phyloP scores from a whole-genome alignment of 2,888 invertebrate genomes.

The Liodrosophila aerea region DNA sequence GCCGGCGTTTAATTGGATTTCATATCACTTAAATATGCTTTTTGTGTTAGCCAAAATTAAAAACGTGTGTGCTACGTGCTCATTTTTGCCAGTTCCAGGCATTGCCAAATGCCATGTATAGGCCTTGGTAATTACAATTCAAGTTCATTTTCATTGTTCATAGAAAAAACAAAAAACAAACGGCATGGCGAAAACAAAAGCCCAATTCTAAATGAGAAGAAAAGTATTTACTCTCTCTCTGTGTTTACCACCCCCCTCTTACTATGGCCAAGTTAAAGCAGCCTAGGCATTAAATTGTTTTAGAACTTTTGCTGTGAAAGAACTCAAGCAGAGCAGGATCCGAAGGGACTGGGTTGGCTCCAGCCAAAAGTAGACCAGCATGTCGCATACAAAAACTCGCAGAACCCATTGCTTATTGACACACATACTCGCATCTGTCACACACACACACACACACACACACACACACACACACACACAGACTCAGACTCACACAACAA shows the following conservation, averaged over 20 bases:
- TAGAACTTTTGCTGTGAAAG: constrained; percentile 48
- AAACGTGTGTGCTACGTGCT: constrained; percentile 37
- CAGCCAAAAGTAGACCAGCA: constrained; percentile 64
- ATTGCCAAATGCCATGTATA: constrained; percentile 29
- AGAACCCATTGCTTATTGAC: constrained; percentile 66
- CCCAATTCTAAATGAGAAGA: constrained; percentile 38
- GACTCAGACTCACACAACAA: constrained; percentile 14
- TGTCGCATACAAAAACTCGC: constrained; percentile 23
- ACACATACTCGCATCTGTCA: constrained; percentile 35
- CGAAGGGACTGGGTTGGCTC: neutral
- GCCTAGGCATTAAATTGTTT: constrained; percentile 67
- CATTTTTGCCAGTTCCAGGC: constrained; percentile 1
- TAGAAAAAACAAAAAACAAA: constrained; percentile 4
- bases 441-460: constrained; percentile 3
- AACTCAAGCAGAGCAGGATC: neutral
- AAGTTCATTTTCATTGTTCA: constrained; percentile 62
- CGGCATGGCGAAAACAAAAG: constrained; percentile 36
- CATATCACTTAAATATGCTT: constrained; percentile 37
- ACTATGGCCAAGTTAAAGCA: constrained; percentile 15
- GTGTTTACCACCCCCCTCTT: neutral
- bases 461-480: constrained; percentile 15
- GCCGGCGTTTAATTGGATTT: constrained; percentile 56
- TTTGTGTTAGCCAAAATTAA: constrained; percentile 50
- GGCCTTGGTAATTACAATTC: constrained; percentile 72
- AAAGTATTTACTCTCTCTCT: constrained; percentile 35